Conservation (phyloP, 2,888 invertebrate genomes). For the Papilio protenor region DNA sequence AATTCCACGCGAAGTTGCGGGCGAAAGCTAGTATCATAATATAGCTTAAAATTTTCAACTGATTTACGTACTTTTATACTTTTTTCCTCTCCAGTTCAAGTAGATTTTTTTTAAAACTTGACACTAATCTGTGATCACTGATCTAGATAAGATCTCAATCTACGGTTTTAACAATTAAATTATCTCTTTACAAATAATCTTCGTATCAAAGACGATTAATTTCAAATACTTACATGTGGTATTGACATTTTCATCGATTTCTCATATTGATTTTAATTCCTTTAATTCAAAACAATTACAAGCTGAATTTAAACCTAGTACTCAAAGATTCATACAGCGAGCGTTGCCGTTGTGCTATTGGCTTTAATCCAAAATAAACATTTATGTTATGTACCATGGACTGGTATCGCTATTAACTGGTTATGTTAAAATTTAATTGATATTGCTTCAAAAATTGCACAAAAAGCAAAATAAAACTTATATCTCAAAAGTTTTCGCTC, state of each 20-base stretch:
- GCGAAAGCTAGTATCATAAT: no score
- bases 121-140: background rate
- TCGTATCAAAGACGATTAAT: background rate
- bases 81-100: background rate
- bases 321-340: background rate
- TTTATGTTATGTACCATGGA: background rate
- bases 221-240: no score
- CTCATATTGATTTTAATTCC: no score
- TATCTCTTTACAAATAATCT: background rate
- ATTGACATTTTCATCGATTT: no score
- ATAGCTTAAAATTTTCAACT: no score
- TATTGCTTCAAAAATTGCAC: background rate
- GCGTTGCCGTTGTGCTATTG: background rate
- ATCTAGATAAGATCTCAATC: no score
- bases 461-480: background rate
- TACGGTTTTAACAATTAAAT: background rate
- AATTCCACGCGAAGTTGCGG: no score
- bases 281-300: background rate
- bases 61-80: no score
- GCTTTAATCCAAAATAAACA: background rate
- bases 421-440: background rate
- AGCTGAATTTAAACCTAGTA: background rate
- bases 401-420: background rate
- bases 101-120: background rate
- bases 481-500: background rate